A percentile compares a stretch with the other conserved stretches of the same genome.
Evolutionary conservation across 2,888 invertebrate species (phyloP).

Genomic region (Drosophila fungiperda): DNA sequence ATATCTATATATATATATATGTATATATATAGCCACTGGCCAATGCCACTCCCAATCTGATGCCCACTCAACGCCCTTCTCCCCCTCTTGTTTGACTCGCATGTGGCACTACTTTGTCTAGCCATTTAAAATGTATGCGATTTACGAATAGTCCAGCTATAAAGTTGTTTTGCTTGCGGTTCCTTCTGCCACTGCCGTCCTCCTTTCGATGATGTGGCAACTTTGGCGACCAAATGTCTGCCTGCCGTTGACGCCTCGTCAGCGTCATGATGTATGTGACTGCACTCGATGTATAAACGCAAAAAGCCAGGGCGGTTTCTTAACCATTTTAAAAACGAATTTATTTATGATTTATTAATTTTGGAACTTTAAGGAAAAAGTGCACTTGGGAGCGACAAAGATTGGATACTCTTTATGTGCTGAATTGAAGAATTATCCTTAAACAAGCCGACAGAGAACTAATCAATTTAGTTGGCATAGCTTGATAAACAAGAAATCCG

Average conservation of each 20-base stretch:
- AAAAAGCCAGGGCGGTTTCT: background rate
- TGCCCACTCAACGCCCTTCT: background rate
- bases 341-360: constrained; percentile 12
- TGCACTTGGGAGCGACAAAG: background rate
- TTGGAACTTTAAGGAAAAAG: background rate
- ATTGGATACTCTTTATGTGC: background rate
- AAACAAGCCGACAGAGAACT: background rate
- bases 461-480: background rate
- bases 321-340: constrained; percentile 2
- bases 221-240: constrained; percentile 55
- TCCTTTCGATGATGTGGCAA: constrained; percentile 9
- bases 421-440: background rate
- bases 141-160: constrained; percentile 46
- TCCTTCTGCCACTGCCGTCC: background rate
- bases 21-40: background rate
- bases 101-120: constrained; percentile 52
- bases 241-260: constrained; percentile 72
- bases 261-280: constrained; percentile 68
- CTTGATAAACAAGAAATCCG: background rate
- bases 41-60: background rate
- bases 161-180: constrained; percentile 31
- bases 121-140: constrained; percentile 55
- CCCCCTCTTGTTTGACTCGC: constrained; percentile 10
- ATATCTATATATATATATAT: background rate
- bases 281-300: constrained; percentile 32